These are phyloP conservation scores for Otolemur garnettii DNA, from an alignment of 2,113 vertebrate species.

Conservation along the genomic window DNA sequence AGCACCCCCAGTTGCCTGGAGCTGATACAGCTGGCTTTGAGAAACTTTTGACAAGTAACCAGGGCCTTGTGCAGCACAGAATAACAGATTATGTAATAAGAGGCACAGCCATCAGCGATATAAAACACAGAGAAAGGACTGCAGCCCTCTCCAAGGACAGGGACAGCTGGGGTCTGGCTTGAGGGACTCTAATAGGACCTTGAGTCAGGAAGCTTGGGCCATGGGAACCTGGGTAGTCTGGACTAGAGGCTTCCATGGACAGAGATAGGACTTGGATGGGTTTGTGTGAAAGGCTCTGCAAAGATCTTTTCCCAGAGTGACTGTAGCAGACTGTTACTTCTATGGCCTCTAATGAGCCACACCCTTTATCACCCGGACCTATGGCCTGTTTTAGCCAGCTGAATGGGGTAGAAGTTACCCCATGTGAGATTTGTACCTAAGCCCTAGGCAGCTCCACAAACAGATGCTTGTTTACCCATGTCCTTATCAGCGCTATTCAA, in stretches of 20 bases:
- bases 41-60: slow-evolving; percentile 82
- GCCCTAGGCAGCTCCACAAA: neutral
- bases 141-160: neutral
- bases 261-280: accelerated
- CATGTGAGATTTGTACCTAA: too few relatives aligned
- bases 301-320: neutral
- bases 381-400: neutral
- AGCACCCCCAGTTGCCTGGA: slow-evolving; percentile 82
- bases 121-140: neutral
- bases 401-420: neutral
- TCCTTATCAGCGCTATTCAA: neutral
- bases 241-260: accelerated
- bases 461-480: neutral
- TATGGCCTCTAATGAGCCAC: neutral
- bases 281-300: neutral
- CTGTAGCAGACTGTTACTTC: neutral
- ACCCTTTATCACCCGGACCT: neutral
- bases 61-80: slow-evolving; percentile 64
- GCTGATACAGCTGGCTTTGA: slow-evolving; percentile 82
- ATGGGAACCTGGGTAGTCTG: neutral
- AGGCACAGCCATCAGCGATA: slow-evolving; percentile 22
- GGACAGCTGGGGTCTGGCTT: neutral
- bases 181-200: neutral
- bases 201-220: neutral
- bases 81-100: slow-evolving; percentile 81